Conservation (phyloP, 2,113 vertebrate species). For the Cyprinodon tularosa region DNA sequence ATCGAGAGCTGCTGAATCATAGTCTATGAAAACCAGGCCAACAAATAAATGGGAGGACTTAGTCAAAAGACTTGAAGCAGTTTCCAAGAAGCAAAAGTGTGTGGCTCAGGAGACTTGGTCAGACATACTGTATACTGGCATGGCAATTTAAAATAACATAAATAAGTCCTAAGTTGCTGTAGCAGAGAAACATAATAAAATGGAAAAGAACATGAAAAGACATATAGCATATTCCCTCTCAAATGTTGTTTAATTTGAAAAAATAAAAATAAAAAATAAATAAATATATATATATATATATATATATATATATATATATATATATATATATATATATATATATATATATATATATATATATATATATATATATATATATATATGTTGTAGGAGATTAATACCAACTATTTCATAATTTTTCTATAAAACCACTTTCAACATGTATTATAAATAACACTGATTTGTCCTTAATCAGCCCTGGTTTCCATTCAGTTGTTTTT, state of each 20-base stretch:
- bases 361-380: too few species aligned
- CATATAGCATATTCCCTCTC: not conserved
- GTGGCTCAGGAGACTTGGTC: conserved; percentile 9
- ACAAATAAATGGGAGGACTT: conserved; percentile 45
- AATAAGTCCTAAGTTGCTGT: conserved; percentile 48
- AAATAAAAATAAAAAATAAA: not conserved
- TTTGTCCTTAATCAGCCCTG: not conserved
- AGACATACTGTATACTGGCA: conserved; percentile 6
- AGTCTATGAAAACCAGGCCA: conserved; percentile 34
- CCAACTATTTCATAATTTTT: not conserved
- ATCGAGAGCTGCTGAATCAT: conserved; percentile 45
- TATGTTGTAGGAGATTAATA: not conserved
- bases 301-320: too few species aligned
- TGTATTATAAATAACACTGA: not conserved
- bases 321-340: too few species aligned
- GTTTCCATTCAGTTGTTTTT: not conserved
- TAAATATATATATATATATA: too few species aligned
- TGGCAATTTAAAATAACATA: conserved; percentile 28
- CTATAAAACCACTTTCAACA: not conserved
- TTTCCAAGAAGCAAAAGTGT: conserved; percentile 16
- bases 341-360: too few species aligned
- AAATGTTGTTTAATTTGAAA: not conserved
- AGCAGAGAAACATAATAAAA: conserved; percentile 33
- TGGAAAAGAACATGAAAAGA: not conserved
- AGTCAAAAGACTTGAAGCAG: conserved; percentile 51